A percentile compares a stretch with the other conserved stretches of the same genome.
These are phyloP conservation scores for Pteronotus mesoamericanus DNA, from an alignment of 2,797 vertebrate genomes.

Conservation along the genomic window DNA sequence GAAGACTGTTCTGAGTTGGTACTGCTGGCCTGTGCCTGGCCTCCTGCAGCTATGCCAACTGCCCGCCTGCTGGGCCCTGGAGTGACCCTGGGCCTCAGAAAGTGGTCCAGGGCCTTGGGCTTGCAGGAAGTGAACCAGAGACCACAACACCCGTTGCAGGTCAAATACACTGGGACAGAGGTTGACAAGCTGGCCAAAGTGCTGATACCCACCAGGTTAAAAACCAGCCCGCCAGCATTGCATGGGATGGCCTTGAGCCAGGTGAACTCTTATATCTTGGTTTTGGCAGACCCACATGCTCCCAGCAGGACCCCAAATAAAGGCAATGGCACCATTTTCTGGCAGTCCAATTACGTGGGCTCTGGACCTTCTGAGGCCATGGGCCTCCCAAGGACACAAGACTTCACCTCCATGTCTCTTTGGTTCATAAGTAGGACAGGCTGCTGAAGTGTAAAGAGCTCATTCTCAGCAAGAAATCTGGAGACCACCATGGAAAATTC, in stretches of 20 bases:
- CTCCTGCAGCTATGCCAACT: rapidly evolving
- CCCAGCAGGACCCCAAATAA: conserved; percentile 92
- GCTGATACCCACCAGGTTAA: conserved; percentile 96
- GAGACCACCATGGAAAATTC: conserved; percentile 91
- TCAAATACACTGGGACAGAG: conserved; percentile 87
- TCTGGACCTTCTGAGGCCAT: conserved; percentile 94
- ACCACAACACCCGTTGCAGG: conserved; percentile 82
- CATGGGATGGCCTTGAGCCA: conserved; percentile 91
- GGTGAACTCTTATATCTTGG: conserved; percentile 91
- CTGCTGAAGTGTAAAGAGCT: conserved; percentile 86
- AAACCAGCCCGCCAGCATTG: conserved; percentile 87
- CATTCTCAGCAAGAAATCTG: conserved; percentile 89
- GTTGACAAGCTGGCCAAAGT: conserved; percentile 92
- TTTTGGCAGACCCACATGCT: conserved; percentile 93
- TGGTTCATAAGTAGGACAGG: conserved; percentile 92
- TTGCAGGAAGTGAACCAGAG: conserved; percentile 91
- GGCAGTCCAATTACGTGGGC: conserved; percentile 95
- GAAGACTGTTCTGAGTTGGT: rapidly evolving
- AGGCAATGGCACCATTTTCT: conserved; percentile 98
- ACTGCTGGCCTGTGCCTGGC: rapidly evolving
- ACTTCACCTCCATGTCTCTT: conserved; percentile 96
- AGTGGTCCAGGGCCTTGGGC: conserved; percentile 87
- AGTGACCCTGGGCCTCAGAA: conserved; percentile 88
- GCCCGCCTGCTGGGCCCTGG: background rate
- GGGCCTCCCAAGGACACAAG: conserved; percentile 96